Evolutionary conservation across 1,140 invertebrate genomes (phyloP), one percentile per base, ranked within the genome.

Genomic region (Oscheius sp.): DNA sequence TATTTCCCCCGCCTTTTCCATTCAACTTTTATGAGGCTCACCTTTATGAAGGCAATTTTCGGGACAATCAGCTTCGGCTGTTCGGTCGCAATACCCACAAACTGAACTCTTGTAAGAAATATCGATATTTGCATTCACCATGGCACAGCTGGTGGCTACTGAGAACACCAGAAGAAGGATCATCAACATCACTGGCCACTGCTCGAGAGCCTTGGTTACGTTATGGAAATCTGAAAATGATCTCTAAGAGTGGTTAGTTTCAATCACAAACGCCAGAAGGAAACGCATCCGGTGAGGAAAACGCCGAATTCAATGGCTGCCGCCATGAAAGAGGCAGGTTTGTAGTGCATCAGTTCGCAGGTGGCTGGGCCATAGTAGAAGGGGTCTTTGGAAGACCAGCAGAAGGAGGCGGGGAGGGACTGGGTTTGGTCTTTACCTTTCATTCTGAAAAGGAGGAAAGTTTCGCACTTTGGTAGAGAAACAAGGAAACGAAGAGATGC

Each of bases 311-410:
- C 67, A 13, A 68, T 42, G 13, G 61, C 35, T n/a, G 36, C 67
- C 1, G 67, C 52, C 20, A 68, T 42, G 23, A 58, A 68, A 4
- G 67, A 35, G 42, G 68, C 68, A 4, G 61, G 49, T 36, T 45
- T 64, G 35, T 66, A 73, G 23, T 73, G 70, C 46, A 73, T 34
- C 2, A 42, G 62, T 29, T 73, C 62, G 35, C 70, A 73, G n/a
- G 70, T 73, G 62, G 70, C 70, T 7, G 70, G 70, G 20, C 59
- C 70, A 46, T 73, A 73, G 46, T 73, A 73, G 62, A 65, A 64
- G 18, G 31, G 35, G 42, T 73, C 59, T 3, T 73, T 23, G 28
- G 70, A 42, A 45, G 70, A 65, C 59, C 34, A 73, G 28, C 49
- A 26, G 28, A 65, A 73, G 49, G 62, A 64, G 26, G 70, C 31